A percentile compares a stretch with the other conserved stretches of the same genome.
Evolutionary conservation across 2,113 vertebrate species (phyloP).

Genomic region (Dryoscopus gambensis): DNA sequence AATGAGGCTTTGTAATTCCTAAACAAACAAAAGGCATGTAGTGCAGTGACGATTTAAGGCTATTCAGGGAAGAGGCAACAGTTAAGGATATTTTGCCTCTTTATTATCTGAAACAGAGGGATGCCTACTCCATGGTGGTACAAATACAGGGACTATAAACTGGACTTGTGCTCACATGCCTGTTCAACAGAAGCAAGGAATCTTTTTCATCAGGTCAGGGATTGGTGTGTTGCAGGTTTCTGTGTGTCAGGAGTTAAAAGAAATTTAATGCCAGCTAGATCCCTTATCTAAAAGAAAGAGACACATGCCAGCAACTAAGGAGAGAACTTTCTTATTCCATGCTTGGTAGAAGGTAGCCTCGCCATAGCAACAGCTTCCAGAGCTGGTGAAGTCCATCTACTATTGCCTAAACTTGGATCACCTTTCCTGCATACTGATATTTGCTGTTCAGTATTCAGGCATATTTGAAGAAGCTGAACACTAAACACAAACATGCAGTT

Average conservation of each 20-base stretch:
- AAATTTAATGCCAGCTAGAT: neutral
- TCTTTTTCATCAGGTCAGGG: neutral
- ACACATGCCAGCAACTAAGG: neutral
- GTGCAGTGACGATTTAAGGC: neutral
- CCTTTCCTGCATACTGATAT: neutral
- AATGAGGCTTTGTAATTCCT: constrained; percentile 42
- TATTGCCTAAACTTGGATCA: neutral
- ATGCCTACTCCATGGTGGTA: neutral
- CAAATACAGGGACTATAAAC: neutral
- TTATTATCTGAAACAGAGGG: neutral
- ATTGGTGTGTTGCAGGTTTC: neutral
- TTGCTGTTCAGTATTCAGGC: neutral
- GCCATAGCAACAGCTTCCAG: neutral
- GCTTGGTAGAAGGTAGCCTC: neutral
- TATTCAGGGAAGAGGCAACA: neutral
- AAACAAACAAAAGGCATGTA: constrained; percentile 28
- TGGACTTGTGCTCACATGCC: neutral
- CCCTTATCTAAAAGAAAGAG: neutral
- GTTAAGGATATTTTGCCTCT: neutral
- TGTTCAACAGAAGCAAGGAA: neutral
- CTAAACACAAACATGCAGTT: neutral
- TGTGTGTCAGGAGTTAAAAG: neutral
- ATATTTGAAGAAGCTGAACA: neutral
- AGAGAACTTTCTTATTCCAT: neutral
- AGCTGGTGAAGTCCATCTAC: neutral